Conservation (phyloP, 2,888 invertebrate species). For the Cryptocephalus primarius region DNA sequence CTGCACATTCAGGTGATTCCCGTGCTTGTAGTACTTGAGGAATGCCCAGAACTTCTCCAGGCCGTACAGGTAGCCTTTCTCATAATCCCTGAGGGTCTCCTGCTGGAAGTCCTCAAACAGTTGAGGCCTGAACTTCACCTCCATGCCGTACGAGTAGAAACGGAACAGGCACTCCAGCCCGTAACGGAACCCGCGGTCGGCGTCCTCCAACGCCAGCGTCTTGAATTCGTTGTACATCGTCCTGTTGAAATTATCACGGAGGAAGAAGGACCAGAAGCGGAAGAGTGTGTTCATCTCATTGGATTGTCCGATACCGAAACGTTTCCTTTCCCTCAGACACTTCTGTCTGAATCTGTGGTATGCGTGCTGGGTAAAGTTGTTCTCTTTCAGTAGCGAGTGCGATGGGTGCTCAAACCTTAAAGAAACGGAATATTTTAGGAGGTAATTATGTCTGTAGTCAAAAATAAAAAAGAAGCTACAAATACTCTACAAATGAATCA, state of each 20-base stretch:
- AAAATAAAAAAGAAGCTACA: no score
- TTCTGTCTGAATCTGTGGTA: neutral
- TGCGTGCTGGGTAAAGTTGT: slow-evolving; percentile 84
- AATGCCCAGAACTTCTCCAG: slow-evolving; percentile 99
- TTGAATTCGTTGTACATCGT: slow-evolving; percentile 97
- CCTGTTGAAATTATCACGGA: slow-evolving; percentile 93
- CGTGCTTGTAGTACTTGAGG: slow-evolving; percentile 86
- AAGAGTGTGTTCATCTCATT: slow-evolving; percentile 60
- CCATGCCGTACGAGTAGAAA: slow-evolving; percentile 95
- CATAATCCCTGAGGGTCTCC: neutral
- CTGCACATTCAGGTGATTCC: slow-evolving; percentile 49
- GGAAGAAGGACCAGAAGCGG: slow-evolving; percentile 99
- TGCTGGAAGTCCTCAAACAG: slow-evolving; percentile 48
- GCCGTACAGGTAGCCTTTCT: slow-evolving; percentile 58
- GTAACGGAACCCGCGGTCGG: slow-evolving; percentile 78
- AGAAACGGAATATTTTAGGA: no score
- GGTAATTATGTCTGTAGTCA: no score
- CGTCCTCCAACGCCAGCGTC: slow-evolving; percentile 83
- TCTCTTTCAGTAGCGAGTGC: slow-evolving; percentile 85
- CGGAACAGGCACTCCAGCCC: slow-evolving; percentile 79
- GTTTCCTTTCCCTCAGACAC: neutral
- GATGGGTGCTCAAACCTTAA: slow-evolving; percentile 84
- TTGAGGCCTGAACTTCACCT: slow-evolving; percentile 86
- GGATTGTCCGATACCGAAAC: neutral
- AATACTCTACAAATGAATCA: no score